Evolutionary conservation across 2,797 vertebrate species (phyloP).

Genomic region (Salarias fasciatus): DNA sequence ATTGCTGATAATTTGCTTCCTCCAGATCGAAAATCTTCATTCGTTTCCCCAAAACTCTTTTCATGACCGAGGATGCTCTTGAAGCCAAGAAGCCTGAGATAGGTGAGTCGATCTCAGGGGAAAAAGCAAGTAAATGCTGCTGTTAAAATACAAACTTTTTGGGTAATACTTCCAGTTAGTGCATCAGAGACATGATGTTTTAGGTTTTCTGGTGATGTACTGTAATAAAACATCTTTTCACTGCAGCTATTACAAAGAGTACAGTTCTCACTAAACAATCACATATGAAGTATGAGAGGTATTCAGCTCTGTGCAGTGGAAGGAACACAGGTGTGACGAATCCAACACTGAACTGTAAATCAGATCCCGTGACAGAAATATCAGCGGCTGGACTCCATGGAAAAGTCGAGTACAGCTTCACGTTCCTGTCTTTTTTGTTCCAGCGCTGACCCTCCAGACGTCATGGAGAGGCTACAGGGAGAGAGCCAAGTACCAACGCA

Average conservation of each 20-base stretch:
- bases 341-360: not conserved
- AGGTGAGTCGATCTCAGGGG: slow-evolving; percentile 77
- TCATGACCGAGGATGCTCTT: slow-evolving; percentile 94
- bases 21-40: slow-evolving; percentile 98
- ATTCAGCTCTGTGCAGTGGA: no score
- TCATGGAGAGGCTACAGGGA: slow-evolving; percentile 93
- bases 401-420: slow-evolving; percentile 3
- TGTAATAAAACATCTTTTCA: no score
- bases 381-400: not conserved
- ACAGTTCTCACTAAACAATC: no score
- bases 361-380: not conserved
- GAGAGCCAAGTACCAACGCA: slow-evolving; percentile 90
- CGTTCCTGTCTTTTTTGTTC: slow-evolving; percentile 39
- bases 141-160: no score
- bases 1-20: slow-evolving; percentile 53
- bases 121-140: no score
- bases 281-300: no score
- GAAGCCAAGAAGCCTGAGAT: slow-evolving; percentile 92
- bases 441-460: slow-evolving; percentile 92
- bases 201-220: no score
- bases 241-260: no score
- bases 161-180: no score
- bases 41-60: slow-evolving; percentile 96
- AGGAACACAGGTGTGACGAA: not conserved
- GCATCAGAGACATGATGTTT: no score